Percentiles rank a stretch among this genome's conserved stretches.
Conservation (phyloP, 2,113 vertebrate species). For the Promerops cafer region DNA sequence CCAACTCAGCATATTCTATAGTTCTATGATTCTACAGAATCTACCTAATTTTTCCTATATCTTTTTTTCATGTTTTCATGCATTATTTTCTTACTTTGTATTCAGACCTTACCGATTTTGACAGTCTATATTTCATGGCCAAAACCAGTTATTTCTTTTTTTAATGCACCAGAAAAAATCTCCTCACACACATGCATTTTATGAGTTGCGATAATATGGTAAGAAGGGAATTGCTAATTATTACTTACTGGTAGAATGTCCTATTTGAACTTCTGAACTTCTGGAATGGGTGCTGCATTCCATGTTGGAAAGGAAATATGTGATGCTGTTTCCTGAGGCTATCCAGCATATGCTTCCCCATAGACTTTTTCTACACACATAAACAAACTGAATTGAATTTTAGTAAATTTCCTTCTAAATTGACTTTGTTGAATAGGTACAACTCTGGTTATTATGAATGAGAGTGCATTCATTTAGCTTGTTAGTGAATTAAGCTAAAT, state of each 20-base stretch:
- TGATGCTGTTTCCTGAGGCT: not conserved
- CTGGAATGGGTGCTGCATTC: not conserved
- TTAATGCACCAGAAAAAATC: not conserved
- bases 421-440: not conserved
- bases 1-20: not conserved
- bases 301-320: not conserved
- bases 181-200: not conserved
- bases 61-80: not conserved
- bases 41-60: not conserved
- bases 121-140: not conserved
- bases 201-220: not conserved
- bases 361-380: not conserved
- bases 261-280: not conserved
- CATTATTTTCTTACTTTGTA: not conserved
- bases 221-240: not conserved
- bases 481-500: not conserved
- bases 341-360: not conserved
- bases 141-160: not conserved
- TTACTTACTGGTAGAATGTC: not conserved
- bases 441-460: not conserved
- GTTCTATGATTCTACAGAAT: not conserved
- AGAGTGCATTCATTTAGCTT: not conserved
- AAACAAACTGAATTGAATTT: not conserved
- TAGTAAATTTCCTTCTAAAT: not conserved
- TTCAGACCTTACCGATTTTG: not conserved